Base-by-base conservation (phyloP, 1,140 invertebrate species). In the Aphelinus certus region DNA sequence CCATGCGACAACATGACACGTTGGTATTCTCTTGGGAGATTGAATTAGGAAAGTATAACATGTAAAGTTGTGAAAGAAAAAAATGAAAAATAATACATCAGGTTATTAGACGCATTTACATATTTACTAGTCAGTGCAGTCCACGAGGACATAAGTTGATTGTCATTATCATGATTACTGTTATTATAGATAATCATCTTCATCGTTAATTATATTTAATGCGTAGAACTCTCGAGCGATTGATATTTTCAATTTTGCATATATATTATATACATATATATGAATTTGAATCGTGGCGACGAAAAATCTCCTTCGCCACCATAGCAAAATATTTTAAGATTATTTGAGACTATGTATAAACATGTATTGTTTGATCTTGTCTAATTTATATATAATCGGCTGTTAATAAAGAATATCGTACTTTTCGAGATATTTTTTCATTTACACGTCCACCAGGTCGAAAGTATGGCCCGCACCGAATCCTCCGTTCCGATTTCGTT, bases 361-460 rank as follows among this genome's bases (percentile, higher is more conserved):
- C 51, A 65, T 70, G 68, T 70, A 70, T 62, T 70, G 68, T 70
- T 62, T 70, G 68, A 70, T 61, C 56, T 45, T 66, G 55, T 74
- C 65, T 69, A 68, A 75, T 64, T 69, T 57, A 70, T 51, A 64
- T 70, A 58, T 57, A 75, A 75, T 70, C 48, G 56, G 51, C 53
- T 70, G 73, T 69, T 75, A 62, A 74, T 74, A 75, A 75, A 70
- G 49, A 75, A 69, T 64, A 75, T 75, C 67, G 53, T 75, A 75
- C 65, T 75, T 75, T 75, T 69, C 26, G 26, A 61, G 66, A 68
- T 53, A 26, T 2, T 74, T 49, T 68, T 63, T 74, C 60, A 68
- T 62, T 68, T 3, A 46, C 43, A 9, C 2, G 48, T 10, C 51
- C 45, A 63, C 26, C 26, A 26, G 26, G 26, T 26, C 26, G 26